Evolutionary conservation across 2,797 vertebrate species (phyloP), one percentile per base, ranked within the genome.

Genomic region (Masticophis lateralis): DNA sequence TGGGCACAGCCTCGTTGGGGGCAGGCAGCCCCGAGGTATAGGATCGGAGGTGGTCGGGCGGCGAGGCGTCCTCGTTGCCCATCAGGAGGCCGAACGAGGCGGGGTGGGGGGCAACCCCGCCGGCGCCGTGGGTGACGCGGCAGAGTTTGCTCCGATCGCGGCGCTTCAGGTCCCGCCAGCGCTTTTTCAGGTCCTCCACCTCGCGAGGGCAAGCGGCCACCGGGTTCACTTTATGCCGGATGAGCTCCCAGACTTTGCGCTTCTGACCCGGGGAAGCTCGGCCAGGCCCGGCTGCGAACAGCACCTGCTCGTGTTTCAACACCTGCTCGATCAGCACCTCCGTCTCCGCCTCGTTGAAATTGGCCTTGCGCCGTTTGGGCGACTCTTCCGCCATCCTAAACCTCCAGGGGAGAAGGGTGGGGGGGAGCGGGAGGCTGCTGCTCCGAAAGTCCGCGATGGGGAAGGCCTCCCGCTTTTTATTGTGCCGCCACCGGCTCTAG

Each of bases 301-400:
- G 94, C 69, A 96, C 93, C 95, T 93, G 96, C 90, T 97, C 96
- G 95, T 97, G 96, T 56, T 95, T 96, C 95, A 97, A 95, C 96
- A 96, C 96, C 96, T 97, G 96, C 95, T 97, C 96, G 90, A 97
- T 95, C 94, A 97, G 95, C 95, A 97, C 96, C 95, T 96, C 96
- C 13, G 96, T 97, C 96, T 96, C 96, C 90, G 96, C 96, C 93
- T 97, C 96, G 92, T 97, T 97, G 93, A 97, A 97, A 88, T 97
- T 97, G 63, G 96, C 96, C 66, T 97, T 96, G 95, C 96, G 96
- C 93, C 96, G 94, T 90, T 97, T 97, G 0, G 96, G 96, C 27
- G 96, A 96, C 91, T 97, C 96, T 47, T 96, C 96, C 51, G 96
- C 96, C 96, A 97, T 96, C 92, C 91, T 51, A 28, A 13, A 86